Percentiles rank a stretch among this genome's conserved stretches.
Conservation (phyloP, 2,888 invertebrate genomes). For the Blomia tropicalis region DNA sequence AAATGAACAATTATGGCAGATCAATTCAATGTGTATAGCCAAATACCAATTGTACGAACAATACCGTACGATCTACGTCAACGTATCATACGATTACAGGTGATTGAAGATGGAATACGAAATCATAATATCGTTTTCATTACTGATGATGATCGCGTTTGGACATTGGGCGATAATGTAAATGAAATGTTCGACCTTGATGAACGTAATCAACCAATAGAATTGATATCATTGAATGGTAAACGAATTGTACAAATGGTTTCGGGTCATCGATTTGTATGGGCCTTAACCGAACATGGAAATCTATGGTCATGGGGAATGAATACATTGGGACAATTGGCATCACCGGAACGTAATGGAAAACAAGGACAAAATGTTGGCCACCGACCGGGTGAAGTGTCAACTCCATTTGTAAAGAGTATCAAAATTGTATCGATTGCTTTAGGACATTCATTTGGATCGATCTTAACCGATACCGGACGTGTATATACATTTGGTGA, state of each 20-base stretch:
- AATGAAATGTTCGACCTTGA: no score
- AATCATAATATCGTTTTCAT: not conserved
- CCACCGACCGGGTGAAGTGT: not conserved
- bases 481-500: not conserved
- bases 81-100: not conserved
- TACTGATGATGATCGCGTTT: not conserved
- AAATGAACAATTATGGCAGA: not conserved
- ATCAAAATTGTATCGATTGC: not conserved
- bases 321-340: not conserved
- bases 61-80: not conserved
- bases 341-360: no score
- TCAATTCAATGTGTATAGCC: not conserved
- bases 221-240: not conserved
- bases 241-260: not conserved
- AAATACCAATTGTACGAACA: not conserved
- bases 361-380: not conserved
- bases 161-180: not conserved
- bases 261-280: not conserved
- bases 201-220: not conserved
- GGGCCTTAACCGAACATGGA: not conserved
- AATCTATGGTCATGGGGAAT: not conserved
- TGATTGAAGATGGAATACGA: not conserved
- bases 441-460: not conserved
- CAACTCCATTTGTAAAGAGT: not conserved
- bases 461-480: not conserved